Conservation (phyloP, 2,797 vertebrate genomes). For the Pitangus sulphuratus region DNA sequence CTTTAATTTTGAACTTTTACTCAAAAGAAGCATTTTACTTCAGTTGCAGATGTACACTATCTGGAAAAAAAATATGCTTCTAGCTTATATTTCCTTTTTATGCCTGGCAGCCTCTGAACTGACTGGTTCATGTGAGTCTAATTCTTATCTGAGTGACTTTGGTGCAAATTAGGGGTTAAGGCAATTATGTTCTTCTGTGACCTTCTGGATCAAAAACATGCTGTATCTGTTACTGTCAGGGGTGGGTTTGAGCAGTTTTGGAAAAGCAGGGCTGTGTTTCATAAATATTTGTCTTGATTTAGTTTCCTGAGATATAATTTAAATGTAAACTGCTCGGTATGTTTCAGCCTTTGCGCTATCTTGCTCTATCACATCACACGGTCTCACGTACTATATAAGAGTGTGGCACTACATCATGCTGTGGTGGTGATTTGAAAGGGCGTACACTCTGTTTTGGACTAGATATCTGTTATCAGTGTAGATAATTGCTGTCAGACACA, state of each 20-base stretch:
- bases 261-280: constrained; percentile 31
- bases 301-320: constrained; percentile 63
- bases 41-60: background rate
- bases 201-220: constrained; percentile 25
- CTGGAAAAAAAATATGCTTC: background rate
- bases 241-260: background rate
- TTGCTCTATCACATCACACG: background rate
- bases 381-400: constrained; percentile 44
- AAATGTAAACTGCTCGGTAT: constrained; percentile 45
- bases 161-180: constrained; percentile 50
- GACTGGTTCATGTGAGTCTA: background rate
- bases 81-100: background rate
- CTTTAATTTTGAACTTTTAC: background rate
- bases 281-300: constrained; percentile 68
- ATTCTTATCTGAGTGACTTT: background rate
- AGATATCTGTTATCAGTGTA: constrained; percentile 68
- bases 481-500: constrained; percentile 66
- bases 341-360: background rate
- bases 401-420: constrained; percentile 1
- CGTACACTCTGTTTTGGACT: constrained; percentile 61
- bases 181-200: background rate
- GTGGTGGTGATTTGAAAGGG: constrained; percentile 67
- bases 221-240: constrained; percentile 30
- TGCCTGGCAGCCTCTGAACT: background rate
- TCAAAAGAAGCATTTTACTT: background rate